phyloP scores from a whole-genome alignment of 2,888 invertebrate species.

The Polymixis flavicincta region DNA sequence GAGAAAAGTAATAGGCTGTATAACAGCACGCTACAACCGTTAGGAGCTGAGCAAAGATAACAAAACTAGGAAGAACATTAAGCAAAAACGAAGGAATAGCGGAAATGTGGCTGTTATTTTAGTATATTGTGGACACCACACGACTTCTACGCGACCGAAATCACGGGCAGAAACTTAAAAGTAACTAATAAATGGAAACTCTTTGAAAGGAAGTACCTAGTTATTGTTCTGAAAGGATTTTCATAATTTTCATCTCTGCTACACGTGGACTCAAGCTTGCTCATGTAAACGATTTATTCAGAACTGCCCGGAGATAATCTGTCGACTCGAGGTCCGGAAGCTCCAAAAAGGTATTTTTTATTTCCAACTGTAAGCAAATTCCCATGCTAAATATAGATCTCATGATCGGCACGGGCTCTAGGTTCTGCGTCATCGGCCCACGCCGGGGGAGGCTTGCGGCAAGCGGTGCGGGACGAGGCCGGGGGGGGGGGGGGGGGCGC shows the following conservation, averaged over 20 bases:
- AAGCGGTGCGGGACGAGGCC: conserved; percentile 47
- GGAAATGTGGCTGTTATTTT: too few species aligned
- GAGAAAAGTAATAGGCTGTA: too few species aligned
- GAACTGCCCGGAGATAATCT: conserved; percentile 19
- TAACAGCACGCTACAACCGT: too few species aligned
- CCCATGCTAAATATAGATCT: conserved; percentile 79
- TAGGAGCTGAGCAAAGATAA: too few species aligned
- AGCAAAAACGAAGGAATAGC: too few species aligned
- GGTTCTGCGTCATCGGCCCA: conserved; percentile 85
- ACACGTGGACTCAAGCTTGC: not conserved
- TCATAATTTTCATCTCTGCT: not conserved
- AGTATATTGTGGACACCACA: too few species aligned
- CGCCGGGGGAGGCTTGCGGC: conserved; percentile 68
- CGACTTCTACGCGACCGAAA: too few species aligned
- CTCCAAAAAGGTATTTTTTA: conserved; percentile 48
- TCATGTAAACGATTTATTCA: conserved; percentile 16
- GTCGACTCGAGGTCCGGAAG: conserved; percentile 25
- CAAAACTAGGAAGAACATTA: too few species aligned
- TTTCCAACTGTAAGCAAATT: conserved; percentile 67
- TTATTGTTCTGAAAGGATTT: conserved; percentile 1
- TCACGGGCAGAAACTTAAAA: too few species aligned
- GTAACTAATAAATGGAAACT: not conserved
- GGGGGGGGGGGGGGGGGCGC: conserved; percentile 37
- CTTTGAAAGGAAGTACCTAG: not conserved
- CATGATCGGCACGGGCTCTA: conserved; percentile 73